These are phyloP conservation scores for Marronus borbonicus DNA, from an alignment of 2,888 invertebrate genomes.

Conservation along the genomic window DNA sequence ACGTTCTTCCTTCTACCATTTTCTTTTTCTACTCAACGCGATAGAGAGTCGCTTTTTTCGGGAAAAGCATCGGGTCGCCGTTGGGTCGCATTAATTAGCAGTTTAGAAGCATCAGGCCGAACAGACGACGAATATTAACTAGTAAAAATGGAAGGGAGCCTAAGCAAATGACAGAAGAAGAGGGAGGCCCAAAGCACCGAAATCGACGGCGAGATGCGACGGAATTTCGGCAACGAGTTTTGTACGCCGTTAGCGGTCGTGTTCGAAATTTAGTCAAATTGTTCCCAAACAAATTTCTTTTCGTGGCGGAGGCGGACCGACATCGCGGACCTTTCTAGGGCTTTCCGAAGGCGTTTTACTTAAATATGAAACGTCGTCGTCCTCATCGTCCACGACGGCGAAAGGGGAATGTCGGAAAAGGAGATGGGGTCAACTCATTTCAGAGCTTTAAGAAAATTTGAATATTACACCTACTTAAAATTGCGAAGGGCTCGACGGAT, in stretches of 20 bases:
- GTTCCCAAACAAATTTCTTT: conserved; percentile 41
- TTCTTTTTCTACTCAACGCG: not conserved
- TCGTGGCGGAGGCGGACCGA: not conserved
- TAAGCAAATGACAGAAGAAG: conserved; percentile 23
- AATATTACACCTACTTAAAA: conserved; percentile 39
- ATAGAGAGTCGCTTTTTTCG: not conserved
- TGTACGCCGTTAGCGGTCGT: conserved; percentile 43
- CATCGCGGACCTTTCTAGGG: not conserved
- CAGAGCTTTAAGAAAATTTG: conserved; percentile 21
- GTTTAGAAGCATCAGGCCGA: conserved; percentile 54
- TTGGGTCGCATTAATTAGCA: conserved; percentile 58
- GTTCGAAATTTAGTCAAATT: conserved; percentile 45
- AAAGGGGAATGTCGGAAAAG: too few species aligned
- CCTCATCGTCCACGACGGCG: not conserved
- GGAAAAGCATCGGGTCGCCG: conserved; percentile 41
- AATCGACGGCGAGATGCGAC: conserved; percentile 27
- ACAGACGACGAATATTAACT: conserved; percentile 52
- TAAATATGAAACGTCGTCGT: conserved; percentile 16
- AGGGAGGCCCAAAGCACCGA: conserved; percentile 3
- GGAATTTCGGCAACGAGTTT: conserved; percentile 40
- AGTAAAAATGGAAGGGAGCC: conserved; percentile 40
- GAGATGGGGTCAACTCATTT: conserved; percentile 11
- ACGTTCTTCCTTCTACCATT: not conserved
- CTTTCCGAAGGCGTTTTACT: conserved; percentile 6
- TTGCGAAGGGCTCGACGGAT: conserved; percentile 23